phyloP scores from a whole-genome alignment of 2,113 vertebrate species.

The Pseudorectes ferrugineus region DNA sequence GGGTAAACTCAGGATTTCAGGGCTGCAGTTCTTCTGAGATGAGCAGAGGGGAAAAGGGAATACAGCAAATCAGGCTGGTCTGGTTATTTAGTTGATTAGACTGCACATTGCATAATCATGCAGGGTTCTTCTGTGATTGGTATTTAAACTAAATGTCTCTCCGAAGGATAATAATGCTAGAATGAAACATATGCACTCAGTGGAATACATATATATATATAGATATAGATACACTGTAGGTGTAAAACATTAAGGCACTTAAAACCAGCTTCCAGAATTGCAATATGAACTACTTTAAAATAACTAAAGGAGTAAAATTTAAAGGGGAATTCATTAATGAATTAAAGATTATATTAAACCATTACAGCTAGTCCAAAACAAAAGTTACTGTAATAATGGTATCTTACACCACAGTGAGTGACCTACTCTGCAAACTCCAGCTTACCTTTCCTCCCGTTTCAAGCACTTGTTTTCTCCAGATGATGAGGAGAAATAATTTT shows the following conservation, averaged over 20 bases:
- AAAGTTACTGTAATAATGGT: not conserved
- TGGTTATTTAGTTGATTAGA: not conserved
- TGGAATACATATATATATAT: not conserved
- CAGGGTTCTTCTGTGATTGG: not conserved
- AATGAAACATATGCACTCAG: not conserved
- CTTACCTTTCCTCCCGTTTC: not conserved
- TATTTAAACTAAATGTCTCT: not conserved
- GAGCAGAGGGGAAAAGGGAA: not conserved
- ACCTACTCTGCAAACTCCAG: not conserved
- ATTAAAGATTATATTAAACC: not conserved
- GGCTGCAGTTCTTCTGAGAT: not conserved
- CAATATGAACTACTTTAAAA: not conserved
- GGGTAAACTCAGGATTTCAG: not conserved
- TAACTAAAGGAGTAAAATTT: not conserved
- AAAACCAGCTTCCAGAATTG: not conserved
- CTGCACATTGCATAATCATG: not conserved
- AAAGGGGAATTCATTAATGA: not conserved
- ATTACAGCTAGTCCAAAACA: not conserved
- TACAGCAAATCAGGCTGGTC: not conserved
- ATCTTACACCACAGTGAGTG: not conserved
- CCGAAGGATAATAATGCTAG: not conserved
- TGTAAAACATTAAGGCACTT: not conserved
- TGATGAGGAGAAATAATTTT: not conserved
- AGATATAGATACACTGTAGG: not conserved
- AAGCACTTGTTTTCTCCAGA: not conserved